Conservation (phyloP, 1,140 invertebrate genomes). For the Globodera rostochiensis region DNA sequence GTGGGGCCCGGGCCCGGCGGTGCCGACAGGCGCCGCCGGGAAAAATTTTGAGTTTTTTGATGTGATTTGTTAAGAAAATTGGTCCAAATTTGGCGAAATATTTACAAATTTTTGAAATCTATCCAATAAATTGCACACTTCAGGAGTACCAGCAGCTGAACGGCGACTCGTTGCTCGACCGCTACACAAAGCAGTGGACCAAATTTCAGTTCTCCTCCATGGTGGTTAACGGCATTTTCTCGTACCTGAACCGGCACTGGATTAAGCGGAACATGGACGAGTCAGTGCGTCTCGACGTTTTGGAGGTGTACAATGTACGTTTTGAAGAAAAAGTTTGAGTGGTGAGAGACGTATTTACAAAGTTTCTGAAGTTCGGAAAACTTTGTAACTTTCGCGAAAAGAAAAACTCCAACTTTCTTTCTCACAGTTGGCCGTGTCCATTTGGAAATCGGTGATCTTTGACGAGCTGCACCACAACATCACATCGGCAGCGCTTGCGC, state of each 20-base stretch:
- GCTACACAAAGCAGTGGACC: constrained; percentile 96
- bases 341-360: neutral
- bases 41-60: too few species aligned
- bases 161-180: constrained; percentile 89
- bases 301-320: constrained; percentile 85
- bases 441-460: constrained; percentile 93
- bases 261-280: constrained; percentile 95
- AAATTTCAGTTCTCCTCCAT: constrained; percentile 91
- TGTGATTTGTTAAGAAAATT: too few species aligned
- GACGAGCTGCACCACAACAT: constrained; percentile 86
- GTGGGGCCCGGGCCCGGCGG: too few species aligned
- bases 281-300: constrained; percentile 85
- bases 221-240: constrained; percentile 93
- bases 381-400: too few species aligned
- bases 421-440: constrained; percentile 84
- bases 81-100: too few species aligned
- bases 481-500: constrained; percentile 91
- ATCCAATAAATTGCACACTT: too few species aligned
- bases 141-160: constrained; percentile 87
- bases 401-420: too few species aligned
- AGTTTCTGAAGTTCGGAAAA: too few species aligned
- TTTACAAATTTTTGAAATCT: too few species aligned
- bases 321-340: too few species aligned
- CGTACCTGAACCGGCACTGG: constrained; percentile 98
- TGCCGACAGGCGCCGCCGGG: too few species aligned